Evolutionary conservation across 1,140 invertebrate genomes (phyloP), one percentile per base, ranked within the genome.

Genomic region (Colletes gigas): DNA sequence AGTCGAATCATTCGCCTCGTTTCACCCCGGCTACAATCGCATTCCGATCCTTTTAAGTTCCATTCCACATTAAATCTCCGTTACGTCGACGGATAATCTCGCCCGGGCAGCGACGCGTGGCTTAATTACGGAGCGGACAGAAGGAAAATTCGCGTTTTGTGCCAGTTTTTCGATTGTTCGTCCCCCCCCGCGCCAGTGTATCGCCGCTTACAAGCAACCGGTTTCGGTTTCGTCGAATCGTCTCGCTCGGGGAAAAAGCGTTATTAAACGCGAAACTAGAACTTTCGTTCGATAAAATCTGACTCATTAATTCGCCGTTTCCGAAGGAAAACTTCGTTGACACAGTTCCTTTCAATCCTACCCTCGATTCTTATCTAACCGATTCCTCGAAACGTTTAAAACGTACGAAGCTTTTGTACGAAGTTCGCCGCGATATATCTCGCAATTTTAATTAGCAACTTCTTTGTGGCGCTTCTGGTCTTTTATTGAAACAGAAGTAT

Each of bases 11-110:
- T 67, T 67, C 65, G 65, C 65, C 65, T 67, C 65, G 65, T 67
- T 67, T 67, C 65, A 50, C 44, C 65, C 44, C 65, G 8, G n/a
- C 41, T n/a, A 67, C 65, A 67, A 67, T 67, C 65, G 44, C 65
- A 44, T 19, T 50, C 47, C 44, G 44, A 67, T 21, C 65, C 65
- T 50, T 67, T 67, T n/a, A 44, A 67, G n/a, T n/a, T 12, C 41
- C 41, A 17, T 47, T n/a, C 10, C n/a, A 10, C 44, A 19, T 67
- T 67, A 67, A 67, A 67, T 67, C 44, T 67, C 44, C 19, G 50
- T 67, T 50, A 14, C 65, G 14, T 19, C 63, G 44, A 14, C 44
- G 65, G 52, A 67, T 47, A 50, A 67, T 67, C 52, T 50, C 44
- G 44, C 44, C 50, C 41, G 8, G 1, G 7, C 50, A 50, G 10